Percentiles rank a stretch among this genome's conserved stretches.
These are phyloP conservation scores for Orthosia incerta DNA, from an alignment of 2,888 invertebrate species.

Conservation along the genomic window DNA sequence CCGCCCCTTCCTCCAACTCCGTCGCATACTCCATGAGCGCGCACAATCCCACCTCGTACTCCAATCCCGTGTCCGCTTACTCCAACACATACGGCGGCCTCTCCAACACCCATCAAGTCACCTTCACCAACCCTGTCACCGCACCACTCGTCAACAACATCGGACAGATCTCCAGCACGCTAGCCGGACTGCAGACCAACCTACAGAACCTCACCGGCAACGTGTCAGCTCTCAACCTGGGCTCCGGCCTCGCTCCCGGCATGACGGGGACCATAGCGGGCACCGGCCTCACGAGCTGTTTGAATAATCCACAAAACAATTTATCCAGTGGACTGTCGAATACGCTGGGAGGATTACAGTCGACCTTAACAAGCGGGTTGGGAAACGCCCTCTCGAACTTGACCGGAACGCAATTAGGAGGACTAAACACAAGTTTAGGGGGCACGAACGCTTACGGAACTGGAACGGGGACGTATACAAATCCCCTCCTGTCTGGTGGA, in stretches of 20 bases:
- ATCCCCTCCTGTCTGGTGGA: slow-evolving; percentile 91
- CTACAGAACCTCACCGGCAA: slow-evolving; percentile 87
- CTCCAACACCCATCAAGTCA: slow-evolving; percentile 88
- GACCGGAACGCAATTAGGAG: slow-evolving; percentile 85
- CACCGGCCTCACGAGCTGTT: slow-evolving; percentile 85
- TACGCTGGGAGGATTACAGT: slow-evolving; percentile 86
- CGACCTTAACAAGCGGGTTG: slow-evolving; percentile 84
- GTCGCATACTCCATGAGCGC: slow-evolving; percentile 89
- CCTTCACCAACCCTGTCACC: slow-evolving; percentile 89
- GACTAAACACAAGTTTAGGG: slow-evolving; percentile 84
- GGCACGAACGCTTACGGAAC: slow-evolving; percentile 84
- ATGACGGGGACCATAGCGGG: slow-evolving; percentile 89
- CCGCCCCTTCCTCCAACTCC: slow-evolving; percentile 88
- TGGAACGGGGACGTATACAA: slow-evolving; percentile 91
- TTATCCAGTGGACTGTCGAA: slow-evolving; percentile 85
- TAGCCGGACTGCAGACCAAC: slow-evolving; percentile 88
- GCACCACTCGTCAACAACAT: slow-evolving; percentile 89
- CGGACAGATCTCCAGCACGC: slow-evolving; percentile 87
- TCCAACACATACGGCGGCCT: slow-evolving; percentile 87
- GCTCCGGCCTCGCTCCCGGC: slow-evolving; percentile 85
- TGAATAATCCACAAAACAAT: slow-evolving; percentile 86
- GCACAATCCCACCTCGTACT: slow-evolving; percentile 89
- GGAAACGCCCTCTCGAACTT: slow-evolving; percentile 86
- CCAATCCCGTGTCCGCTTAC: slow-evolving; percentile 89
- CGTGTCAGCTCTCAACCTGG: slow-evolving; percentile 85